Base-by-base conservation (phyloP, 2,797 vertebrate species). In the Melanotaenia nigrans region DNA sequence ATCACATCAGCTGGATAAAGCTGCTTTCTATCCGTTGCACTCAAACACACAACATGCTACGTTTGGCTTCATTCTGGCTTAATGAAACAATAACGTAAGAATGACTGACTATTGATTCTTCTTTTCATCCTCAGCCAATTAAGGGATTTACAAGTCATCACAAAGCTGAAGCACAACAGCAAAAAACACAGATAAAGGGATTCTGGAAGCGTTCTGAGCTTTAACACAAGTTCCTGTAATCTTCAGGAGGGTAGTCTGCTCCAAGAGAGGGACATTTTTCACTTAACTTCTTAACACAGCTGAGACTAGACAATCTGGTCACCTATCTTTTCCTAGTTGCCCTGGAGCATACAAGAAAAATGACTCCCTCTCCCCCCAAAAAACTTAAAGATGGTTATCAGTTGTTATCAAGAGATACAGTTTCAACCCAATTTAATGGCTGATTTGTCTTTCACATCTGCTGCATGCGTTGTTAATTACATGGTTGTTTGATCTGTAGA, bases 21-120 rank as follows among this genome's bases (percentile, higher is more conserved):
- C 77, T 42, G 6, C 66, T 68, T 54, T 49, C 56, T 64, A 12
- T 65, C 68, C 4, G 1, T 51, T 49, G 40, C 8, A 14, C 68
- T 4, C 20, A 22, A 28, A 71, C 58, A 42, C 49, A 30, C 42
- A 70, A 55, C 67, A 40, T 16, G 28, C 49, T 25, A 22, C 65
- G 9, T 75, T 74, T 47, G 51, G 25, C 11, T 72, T 61, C 63
- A 61, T 5, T 71, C 47, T 64, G 49, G 76, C 59, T 68, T 79
- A 72, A 85, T 66, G 62, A 77, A 67, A 35, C 20, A 18, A 57
- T 62, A 16, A 57, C 13, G 56, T 76, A 55, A 28, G 73, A 84
- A 61, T 57, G 57, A 80, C 61, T 60, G 51, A 55, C 30, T 77
- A 83, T 90, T 80, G 82, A 82, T 84, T 80, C 63, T 24, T 78